Evolutionary conservation across 2,797 vertebrate genomes (phyloP).

Genomic region (Acipenser oxyrinchus): DNA sequence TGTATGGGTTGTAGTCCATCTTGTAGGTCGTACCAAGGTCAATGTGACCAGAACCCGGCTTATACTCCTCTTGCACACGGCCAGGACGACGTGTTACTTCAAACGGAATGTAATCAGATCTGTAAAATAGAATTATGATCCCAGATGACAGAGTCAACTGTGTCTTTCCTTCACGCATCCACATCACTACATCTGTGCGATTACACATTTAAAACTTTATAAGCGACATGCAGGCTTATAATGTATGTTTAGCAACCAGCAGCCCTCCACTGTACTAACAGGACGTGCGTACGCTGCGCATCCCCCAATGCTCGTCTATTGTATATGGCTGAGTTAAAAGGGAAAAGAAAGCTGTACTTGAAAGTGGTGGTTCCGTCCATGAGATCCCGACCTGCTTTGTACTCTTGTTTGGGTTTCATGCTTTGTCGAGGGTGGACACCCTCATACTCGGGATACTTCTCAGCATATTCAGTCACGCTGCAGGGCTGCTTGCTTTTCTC

Average conservation of each 20-base stretch:
- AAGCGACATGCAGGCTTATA: no score
- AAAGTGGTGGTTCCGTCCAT: slow-evolving; percentile 70
- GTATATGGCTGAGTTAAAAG: no score
- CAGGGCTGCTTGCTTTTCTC: slow-evolving; percentile 33
- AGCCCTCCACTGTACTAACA: neutral
- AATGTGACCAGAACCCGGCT: slow-evolving; percentile 50
- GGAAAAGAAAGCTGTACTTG: slow-evolving; percentile 56
- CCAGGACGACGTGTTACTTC: slow-evolving; percentile 41
- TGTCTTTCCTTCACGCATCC: no score
- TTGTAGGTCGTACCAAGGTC: slow-evolving; percentile 69
- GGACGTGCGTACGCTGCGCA: no score
- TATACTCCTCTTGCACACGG: slow-evolving; percentile 47
- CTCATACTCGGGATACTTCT: slow-evolving; percentile 61
- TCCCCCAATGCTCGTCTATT: no score
- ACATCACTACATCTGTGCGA: no score
- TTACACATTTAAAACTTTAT: no score
- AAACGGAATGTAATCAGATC: slow-evolving; percentile 67
- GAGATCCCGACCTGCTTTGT: slow-evolving; percentile 32
- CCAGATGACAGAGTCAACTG: no score
- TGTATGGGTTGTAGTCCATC: slow-evolving; percentile 54
- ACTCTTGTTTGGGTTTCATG: slow-evolving; percentile 55
- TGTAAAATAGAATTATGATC: slow-evolving; percentile 33
- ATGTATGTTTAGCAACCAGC: neutral
- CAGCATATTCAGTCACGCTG: slow-evolving; percentile 62
- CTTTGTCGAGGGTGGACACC: slow-evolving; percentile 44